Percentiles rank a stretch among this genome's conserved stretches.
Conservation (phyloP, 2,113 vertebrate species). For the Phyllopteryx taeniolatus region DNA sequence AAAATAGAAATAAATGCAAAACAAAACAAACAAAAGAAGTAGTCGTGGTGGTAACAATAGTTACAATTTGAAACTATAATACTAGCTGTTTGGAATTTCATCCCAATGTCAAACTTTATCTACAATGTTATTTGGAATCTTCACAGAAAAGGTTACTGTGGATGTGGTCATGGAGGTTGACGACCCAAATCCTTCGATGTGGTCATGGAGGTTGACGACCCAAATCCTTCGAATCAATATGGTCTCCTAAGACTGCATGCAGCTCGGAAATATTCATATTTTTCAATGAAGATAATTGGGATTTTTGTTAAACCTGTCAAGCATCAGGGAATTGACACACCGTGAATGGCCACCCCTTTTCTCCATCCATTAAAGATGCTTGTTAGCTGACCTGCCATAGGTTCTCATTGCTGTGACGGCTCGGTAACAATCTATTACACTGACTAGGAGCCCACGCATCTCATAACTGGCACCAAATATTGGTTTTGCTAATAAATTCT, state of each 20-base stretch:
- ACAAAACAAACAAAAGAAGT: not conserved
- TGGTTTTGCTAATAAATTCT: conserved; percentile 67
- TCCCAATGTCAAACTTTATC: not conserved
- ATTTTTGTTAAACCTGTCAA: conserved; percentile 20
- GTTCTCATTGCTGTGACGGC: conserved; percentile 43
- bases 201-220: not conserved
- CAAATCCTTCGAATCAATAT: conserved; percentile 21
- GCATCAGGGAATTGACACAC: conserved; percentile 42
- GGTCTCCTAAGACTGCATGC: conserved; percentile 11
- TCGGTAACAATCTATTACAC: conserved; percentile 60
- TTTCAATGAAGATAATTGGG: conserved; percentile 37
- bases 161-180: not conserved
- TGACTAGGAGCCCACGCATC: conserved; percentile 41
- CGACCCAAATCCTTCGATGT: conserved; percentile 14
- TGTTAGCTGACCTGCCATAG: conserved; percentile 55
- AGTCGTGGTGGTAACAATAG: not conserved
- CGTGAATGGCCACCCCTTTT: not conserved
- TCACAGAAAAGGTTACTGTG: not conserved
- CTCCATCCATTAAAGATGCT: conserved; percentile 39
- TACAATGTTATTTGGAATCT: not conserved
- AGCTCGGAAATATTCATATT: conserved; percentile 10
- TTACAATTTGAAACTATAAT: not conserved
- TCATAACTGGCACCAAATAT: conserved; percentile 64
- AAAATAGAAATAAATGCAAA: not conserved
- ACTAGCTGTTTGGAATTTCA: not conserved